phyloP scores from a whole-genome alignment of 2,113 vertebrate genomes.

The Arenaria interpres region DNA sequence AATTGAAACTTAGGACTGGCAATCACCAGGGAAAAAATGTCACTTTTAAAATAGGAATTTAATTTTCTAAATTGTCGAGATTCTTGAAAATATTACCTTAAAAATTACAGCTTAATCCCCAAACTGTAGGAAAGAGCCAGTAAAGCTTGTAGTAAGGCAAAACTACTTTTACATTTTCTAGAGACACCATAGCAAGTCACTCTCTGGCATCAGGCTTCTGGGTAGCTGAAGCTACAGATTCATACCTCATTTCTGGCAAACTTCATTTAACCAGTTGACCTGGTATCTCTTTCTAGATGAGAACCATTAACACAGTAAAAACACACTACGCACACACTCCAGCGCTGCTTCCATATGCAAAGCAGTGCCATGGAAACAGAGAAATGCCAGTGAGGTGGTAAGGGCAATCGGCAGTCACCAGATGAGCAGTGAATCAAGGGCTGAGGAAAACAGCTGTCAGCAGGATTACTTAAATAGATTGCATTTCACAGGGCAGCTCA shows the following conservation, averaged over 20 bases:
- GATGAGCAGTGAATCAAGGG: constrained; percentile 48
- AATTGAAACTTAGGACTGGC: background rate
- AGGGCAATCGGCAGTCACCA: constrained; percentile 49
- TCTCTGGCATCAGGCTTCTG: background rate
- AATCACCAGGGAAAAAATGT: background rate
- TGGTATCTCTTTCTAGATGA: constrained; percentile 34
- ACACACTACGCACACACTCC: background rate
- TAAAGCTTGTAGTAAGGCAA: background rate
- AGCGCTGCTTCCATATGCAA: constrained; percentile 44
- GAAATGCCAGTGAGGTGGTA: background rate
- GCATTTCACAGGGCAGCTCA: constrained; percentile 14
- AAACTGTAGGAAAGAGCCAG: background rate
- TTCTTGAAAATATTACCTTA: background rate
- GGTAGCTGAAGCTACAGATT: background rate
- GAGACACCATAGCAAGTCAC: background rate
- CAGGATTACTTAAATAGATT: constrained; percentile 35
- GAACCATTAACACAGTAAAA: constrained; percentile 53
- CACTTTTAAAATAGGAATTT: background rate
- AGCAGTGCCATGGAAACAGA: constrained; percentile 73
- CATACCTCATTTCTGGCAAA: constrained; percentile 36
- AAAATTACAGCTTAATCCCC: background rate
- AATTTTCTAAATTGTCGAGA: background rate
- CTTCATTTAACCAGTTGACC: background rate
- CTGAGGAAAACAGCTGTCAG: constrained; percentile 64
- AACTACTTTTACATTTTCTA: background rate